phyloP scores from a whole-genome alignment of 2,113 vertebrate species.

The Aphelocoma coerulescens region DNA sequence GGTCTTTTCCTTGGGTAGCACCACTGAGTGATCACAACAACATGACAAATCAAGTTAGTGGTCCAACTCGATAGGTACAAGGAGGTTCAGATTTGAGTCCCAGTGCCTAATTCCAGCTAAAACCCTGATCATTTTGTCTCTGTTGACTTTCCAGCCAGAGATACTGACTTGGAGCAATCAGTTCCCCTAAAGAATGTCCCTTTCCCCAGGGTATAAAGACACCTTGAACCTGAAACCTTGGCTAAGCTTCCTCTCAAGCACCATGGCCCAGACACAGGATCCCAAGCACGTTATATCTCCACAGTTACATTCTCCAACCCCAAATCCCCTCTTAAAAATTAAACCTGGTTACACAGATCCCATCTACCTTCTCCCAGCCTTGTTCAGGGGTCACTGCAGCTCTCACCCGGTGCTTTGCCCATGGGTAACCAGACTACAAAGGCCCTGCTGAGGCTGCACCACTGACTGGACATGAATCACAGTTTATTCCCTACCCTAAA shows the following conservation, averaged over 20 bases:
- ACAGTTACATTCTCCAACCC: background rate
- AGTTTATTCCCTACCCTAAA: background rate
- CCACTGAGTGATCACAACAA: background rate
- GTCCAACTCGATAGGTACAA: background rate
- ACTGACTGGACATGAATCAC: background rate
- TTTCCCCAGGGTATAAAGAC: background rate
- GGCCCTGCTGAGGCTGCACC: background rate
- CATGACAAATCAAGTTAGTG: background rate
- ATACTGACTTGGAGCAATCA: background rate
- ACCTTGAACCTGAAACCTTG: background rate
- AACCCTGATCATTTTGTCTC: background rate
- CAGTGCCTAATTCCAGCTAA: background rate
- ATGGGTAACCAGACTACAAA: background rate
- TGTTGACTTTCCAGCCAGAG: background rate
- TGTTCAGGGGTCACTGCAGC: background rate
- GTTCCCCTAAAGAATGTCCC: background rate
- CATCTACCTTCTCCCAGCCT: background rate
- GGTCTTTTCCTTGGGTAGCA: background rate
- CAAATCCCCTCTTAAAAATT: background rate
- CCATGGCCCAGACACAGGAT: background rate
- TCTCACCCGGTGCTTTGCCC: background rate
- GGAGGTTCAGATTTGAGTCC: background rate
- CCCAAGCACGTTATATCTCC: fast-evolving
- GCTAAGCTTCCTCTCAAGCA: background rate
- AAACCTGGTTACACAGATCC: background rate